These are phyloP conservation scores for Drosophila cyrtoloma DNA, from an alignment of 2,888 invertebrate species.

Conservation along the genomic window DNA sequence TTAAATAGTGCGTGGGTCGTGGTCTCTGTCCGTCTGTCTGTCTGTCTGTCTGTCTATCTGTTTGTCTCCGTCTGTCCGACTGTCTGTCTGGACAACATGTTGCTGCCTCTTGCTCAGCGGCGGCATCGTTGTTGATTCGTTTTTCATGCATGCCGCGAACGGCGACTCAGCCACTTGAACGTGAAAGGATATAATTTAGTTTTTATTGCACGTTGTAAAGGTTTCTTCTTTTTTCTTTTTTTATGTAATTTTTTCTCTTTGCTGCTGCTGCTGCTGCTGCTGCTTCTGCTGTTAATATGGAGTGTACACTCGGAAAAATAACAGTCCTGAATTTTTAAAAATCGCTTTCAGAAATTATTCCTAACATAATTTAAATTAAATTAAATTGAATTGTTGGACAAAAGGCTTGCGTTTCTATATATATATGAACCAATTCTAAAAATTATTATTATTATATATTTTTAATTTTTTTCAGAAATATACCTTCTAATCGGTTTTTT, in stretches of 20 bases:
- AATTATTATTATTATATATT: not conserved
- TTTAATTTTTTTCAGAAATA: not conserved
- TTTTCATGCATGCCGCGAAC: slow-evolving; percentile 42
- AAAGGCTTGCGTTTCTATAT: not conserved
- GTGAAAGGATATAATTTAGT: slow-evolving; percentile 81
- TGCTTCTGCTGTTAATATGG: slow-evolving; percentile 1
- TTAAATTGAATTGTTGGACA: not conserved
- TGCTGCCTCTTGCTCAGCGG: slow-evolving; percentile 53
- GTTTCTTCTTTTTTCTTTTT: slow-evolving; percentile 40
- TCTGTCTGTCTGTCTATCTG: slow-evolving; percentile 3
- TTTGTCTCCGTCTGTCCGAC: slow-evolving; percentile 9
- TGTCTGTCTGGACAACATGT: slow-evolving; percentile 64
- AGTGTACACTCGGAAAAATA: not conserved
- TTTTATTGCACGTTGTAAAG: slow-evolving; percentile 73
- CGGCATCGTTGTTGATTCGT: slow-evolving; percentile 48
- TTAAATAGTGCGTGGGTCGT: slow-evolving; percentile 81
- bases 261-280: slow-evolving; percentile 5
- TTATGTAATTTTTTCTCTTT: not conserved
- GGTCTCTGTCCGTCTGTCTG: slow-evolving; percentile 14
- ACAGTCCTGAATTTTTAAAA: fast-evolving
- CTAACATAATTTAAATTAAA: not conserved
- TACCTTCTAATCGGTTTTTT: fast-evolving
- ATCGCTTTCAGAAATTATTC: not conserved
- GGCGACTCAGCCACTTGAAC: slow-evolving; percentile 66
- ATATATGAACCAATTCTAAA: too few relatives aligned